Percentiles rank a stretch among this genome's conserved stretches.
phyloP scores from a whole-genome alignment of 2,888 invertebrate genomes.

The Taphrorychus bicolor region DNA sequence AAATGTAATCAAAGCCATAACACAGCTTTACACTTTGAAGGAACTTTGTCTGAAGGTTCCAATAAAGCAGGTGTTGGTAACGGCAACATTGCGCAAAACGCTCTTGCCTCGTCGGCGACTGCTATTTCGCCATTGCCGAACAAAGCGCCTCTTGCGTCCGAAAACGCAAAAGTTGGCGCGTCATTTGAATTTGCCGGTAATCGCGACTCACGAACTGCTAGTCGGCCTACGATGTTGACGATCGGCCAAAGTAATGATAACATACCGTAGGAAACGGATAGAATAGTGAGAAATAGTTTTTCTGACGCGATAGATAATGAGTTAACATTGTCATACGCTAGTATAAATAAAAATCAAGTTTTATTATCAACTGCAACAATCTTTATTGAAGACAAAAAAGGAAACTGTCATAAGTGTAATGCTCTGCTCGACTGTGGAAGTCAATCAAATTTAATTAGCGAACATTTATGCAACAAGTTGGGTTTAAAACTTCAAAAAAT shows the following conservation, averaged over 20 bases:
- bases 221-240: not conserved
- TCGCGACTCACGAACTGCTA: not conserved
- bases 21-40: conserved; percentile 14
- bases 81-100: not conserved
- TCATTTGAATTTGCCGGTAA: not conserved
- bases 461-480: conserved; percentile 18
- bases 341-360: conserved; percentile 1
- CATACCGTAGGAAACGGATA: no score
- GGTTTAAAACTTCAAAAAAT: not conserved
- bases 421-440: no score
- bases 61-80: not conserved
- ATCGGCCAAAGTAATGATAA: not conserved
- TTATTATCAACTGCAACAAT: conserved; percentile 25
- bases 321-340: no score
- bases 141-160: no score
- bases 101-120: no score
- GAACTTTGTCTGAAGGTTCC: not conserved
- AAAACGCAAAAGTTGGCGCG: no score
- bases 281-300: no score
- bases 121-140: no score
- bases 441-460: conserved; percentile 32
- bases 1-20: conserved; percentile 20
- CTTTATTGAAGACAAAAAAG: conserved; percentile 12
- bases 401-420: not conserved
- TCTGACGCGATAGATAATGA: no score